phyloP scores from a whole-genome alignment of 2,113 vertebrate species.

The Gobio gobio region DNA sequence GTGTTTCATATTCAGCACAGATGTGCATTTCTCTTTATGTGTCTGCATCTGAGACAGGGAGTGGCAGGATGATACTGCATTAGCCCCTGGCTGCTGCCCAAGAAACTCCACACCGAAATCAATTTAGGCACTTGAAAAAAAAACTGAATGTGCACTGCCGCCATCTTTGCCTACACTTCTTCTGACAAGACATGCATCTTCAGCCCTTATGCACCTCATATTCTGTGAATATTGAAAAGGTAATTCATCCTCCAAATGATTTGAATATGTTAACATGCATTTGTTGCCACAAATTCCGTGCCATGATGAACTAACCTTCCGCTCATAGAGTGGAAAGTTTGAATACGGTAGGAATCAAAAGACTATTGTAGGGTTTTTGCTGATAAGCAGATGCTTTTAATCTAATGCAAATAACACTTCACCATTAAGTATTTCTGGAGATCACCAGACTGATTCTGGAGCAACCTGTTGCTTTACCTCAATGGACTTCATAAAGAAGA shows the following conservation, averaged over 20 bases:
- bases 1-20: slow-evolving; percentile 49
- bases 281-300: background rate
- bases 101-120: slow-evolving; percentile 66
- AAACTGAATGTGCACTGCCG: slow-evolving; percentile 42
- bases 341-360: background rate
- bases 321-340: background rate
- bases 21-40: slow-evolving; percentile 44
- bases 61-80: slow-evolving; percentile 70
- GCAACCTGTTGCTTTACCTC: slow-evolving; percentile 15
- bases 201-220: background rate
- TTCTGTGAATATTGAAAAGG: background rate
- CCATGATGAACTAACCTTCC: background rate
- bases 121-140: slow-evolving; percentile 56
- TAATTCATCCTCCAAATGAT: background rate
- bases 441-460: background rate
- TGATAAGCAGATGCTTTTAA: background rate
- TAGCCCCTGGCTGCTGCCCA: slow-evolving; percentile 69
- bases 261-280: background rate
- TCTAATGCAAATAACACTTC: background rate
- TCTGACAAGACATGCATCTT: background rate
- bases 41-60: slow-evolving; percentile 51
- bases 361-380: background rate
- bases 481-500: background rate
- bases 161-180: background rate
- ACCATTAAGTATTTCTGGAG: too few relatives aligned